phyloP scores from a whole-genome alignment of 1,140 invertebrate genomes.

The Leptinotarsa texana region DNA sequence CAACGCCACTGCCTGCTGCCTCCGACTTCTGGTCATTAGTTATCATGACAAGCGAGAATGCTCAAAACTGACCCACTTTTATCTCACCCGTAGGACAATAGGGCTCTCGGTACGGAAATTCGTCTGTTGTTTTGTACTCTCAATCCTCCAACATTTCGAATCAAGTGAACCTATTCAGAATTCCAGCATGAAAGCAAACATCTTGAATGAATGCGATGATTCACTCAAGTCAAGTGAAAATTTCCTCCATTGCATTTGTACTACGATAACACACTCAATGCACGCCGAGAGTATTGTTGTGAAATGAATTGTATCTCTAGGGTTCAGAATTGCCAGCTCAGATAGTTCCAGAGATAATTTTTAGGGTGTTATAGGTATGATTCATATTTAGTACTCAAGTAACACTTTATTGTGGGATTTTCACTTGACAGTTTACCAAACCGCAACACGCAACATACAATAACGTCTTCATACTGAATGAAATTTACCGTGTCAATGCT shows the following conservation, averaged over 20 bases:
- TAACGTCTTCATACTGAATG: too few species aligned
- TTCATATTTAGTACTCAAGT: too few species aligned
- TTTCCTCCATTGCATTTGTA: background rate
- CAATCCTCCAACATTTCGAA: constrained; percentile 13
- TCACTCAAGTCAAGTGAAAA: constrained; percentile 20
- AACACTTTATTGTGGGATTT: too few species aligned
- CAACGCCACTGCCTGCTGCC: too few species aligned
- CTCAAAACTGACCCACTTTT: background rate
- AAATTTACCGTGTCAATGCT: too few species aligned
- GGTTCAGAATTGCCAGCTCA: background rate
- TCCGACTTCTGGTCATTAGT: background rate
- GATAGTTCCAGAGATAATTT: too few species aligned
- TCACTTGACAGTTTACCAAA: too few species aligned
- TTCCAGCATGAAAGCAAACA: background rate
- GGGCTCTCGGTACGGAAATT: constrained; percentile 15
- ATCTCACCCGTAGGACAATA: constrained; percentile 18
- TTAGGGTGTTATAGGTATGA: too few species aligned
- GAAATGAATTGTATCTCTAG: background rate
- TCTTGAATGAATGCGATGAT: constrained; percentile 10
- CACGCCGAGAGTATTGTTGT: constrained; percentile 6
- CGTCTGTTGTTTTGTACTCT: constrained; percentile 15
- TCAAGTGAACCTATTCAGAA: constrained; percentile 15
- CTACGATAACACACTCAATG: constrained; percentile 14
- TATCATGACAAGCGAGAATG: constrained; percentile 16
- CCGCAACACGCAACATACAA: too few species aligned